These are phyloP conservation scores for Rhizoglyphus robini DNA, from an alignment of 1,140 invertebrate species.

Conservation along the genomic window DNA sequence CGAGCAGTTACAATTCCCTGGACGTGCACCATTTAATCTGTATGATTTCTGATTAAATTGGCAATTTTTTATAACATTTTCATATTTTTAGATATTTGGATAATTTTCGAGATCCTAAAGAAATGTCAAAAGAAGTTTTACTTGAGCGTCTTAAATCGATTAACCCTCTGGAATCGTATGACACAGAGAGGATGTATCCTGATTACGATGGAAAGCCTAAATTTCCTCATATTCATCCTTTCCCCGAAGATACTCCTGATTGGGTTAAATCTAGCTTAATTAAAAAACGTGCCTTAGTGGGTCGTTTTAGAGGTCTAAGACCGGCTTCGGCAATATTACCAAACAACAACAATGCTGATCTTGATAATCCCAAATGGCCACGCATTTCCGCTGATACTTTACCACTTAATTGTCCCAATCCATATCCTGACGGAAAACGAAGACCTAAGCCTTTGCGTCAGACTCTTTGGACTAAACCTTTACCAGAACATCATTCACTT, in stretches of 20 bases:
- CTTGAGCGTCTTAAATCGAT: conserved; percentile 59
- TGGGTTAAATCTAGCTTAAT: conserved; percentile 47
- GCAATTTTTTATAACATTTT: conserved; percentile 9
- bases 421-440: conserved; percentile 8
- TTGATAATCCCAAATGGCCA: conserved; percentile 23
- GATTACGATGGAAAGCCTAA: conserved; percentile 19
- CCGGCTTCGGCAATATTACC: conserved; percentile 25
- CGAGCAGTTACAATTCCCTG: conserved; percentile 69
- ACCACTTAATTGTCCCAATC: conserved; percentile 12
- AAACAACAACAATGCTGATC: conserved; percentile 24
- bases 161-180: conserved; percentile 52
- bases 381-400: neutral
- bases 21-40: conserved; percentile 58
- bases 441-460: conserved; percentile 8
- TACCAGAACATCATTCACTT: conserved; percentile 17
- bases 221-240: conserved; percentile 49
- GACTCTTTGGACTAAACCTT: conserved; percentile 18
- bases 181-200: conserved; percentile 35
- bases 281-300: conserved; percentile 26
- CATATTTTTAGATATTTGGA: conserved; percentile 63
- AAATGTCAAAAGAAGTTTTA: conserved; percentile 71
- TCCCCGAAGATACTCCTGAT: conserved; percentile 43
- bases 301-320: conserved; percentile 31
- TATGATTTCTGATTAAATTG: conserved; percentile 28
- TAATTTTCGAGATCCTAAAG: conserved; percentile 71